Evolutionary conservation across 2,797 vertebrate species (phyloP), one percentile per base, ranked within the genome.

Genomic region (Orientallactaga sibirica): DNA sequence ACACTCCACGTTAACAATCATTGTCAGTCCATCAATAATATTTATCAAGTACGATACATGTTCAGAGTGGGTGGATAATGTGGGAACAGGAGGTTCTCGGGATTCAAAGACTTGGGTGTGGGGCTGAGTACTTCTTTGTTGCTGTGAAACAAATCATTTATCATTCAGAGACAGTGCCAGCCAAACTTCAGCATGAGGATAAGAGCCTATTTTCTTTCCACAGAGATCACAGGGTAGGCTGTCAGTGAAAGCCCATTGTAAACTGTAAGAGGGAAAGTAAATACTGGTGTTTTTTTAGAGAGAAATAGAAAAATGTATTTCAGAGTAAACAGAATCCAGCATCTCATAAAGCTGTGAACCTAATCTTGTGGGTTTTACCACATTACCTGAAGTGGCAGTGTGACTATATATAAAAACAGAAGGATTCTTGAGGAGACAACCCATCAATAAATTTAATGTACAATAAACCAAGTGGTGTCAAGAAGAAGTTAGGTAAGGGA

Each of bases 61-160:
- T 79, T 91, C 71, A 61, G 66, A 76, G 66, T 78, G 76, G 86
- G 86, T 91, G 86, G 71, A 41, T 48, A 41, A 66, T 48, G 11
- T 43, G 61, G 71, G 33, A 71, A 88, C 66, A 73, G 91, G 58
- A 96, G 55, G 55, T 52, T 66, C 19, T 84, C 62, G 78, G 48
- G 75, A 93, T 68, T 81, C 70, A 78, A 91, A 90, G 84, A 68
- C 37, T 78, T 71, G 84, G 19, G 55, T 86, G 52, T 86, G 71
- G 37, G 91, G 84, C 70, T 25, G 27, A 48, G 48, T 58, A 80
- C 64, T 75, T 62, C 61, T 33, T 20, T 41, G 85, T 94, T 92
- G 88, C 88, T 91, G 27, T 83, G 70, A 80, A 41, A 70, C 2
- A 20, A 92, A 92, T 80, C n/a, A 61, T 74, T 95, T 84, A 88